Conservation (phyloP, 2,113 vertebrate genomes). For the Aleadryas rufinucha region DNA sequence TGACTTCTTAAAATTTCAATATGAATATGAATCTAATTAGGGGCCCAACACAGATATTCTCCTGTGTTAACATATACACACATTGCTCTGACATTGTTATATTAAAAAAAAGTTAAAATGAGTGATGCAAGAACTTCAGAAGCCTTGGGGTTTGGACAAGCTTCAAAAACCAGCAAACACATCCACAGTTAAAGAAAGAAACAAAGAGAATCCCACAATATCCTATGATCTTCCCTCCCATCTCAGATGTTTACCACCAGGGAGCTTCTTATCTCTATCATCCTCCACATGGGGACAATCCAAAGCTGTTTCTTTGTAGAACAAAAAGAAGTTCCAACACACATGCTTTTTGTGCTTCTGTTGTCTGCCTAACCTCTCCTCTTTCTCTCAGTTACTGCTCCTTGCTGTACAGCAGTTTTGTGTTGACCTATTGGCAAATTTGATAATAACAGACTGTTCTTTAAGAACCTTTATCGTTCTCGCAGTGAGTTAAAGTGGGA, state of each 20-base stretch:
- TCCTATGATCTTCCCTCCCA: slow-evolving; percentile 47
- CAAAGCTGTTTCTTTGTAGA: not conserved
- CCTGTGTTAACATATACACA: slow-evolving; percentile 10
- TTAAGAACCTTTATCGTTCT: not conserved
- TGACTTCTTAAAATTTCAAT: slow-evolving; percentile 8
- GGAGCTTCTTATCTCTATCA: slow-evolving; percentile 9
- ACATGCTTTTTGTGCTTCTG: not conserved
- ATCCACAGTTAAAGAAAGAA: slow-evolving; percentile 24
- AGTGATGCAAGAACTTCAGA: slow-evolving; percentile 26
- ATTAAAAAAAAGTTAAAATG: not conserved
- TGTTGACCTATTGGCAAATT: not conserved
- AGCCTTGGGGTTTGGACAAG: slow-evolving; percentile 45
- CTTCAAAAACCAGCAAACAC: slow-evolving; percentile 24
- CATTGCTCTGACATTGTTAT: not conserved
- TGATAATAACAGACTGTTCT: not conserved
- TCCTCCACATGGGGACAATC: slow-evolving; percentile 8
- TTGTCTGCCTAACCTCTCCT: not conserved
- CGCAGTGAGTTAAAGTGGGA: not conserved
- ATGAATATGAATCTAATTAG: slow-evolving; percentile 37
- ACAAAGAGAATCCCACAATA: slow-evolving; percentile 46
- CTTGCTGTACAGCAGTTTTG: not conserved
- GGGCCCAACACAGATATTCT: not conserved
- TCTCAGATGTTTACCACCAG: slow-evolving; percentile 36
- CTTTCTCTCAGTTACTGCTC: not conserved
- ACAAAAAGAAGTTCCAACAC: not conserved